Evolutionary conservation across 2,113 vertebrate species (phyloP).

Genomic region (Heliornis fulica): DNA sequence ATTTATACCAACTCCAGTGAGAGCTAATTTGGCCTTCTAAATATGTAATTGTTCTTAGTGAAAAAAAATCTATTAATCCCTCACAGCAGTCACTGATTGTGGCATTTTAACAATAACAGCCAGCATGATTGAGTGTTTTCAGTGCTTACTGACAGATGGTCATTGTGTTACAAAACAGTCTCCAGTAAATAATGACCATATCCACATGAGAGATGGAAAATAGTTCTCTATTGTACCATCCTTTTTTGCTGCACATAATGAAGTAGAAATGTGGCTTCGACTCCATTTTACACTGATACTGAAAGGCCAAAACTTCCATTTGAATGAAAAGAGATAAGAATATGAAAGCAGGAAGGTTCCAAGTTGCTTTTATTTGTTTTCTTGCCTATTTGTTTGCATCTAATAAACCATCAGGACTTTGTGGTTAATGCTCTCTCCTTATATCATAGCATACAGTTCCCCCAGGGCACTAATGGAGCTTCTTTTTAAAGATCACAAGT

Average conservation of each 20-base stretch:
- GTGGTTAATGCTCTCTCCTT: neutral
- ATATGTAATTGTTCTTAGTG: constrained; percentile 4
- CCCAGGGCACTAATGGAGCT: neutral
- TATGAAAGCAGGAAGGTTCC: neutral
- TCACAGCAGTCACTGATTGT: constrained; percentile 18
- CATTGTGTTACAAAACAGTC: constrained; percentile 47
- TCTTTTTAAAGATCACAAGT: neutral
- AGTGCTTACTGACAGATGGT: constrained; percentile 54
- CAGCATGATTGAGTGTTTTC: constrained; percentile 32
- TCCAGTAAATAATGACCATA: constrained; percentile 57
- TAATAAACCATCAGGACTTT: neutral
- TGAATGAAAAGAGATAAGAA: neutral
- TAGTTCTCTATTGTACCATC: neutral
- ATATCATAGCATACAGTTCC: neutral
- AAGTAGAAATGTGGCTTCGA: neutral
- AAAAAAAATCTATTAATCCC: constrained; percentile 7
- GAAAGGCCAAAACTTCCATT: neutral
- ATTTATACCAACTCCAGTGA: neutral
- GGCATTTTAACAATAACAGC: constrained; percentile 44
- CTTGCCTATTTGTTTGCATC: neutral
- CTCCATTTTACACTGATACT: neutral
- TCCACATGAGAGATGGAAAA: constrained; percentile 37
- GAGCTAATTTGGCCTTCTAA: constrained; percentile 8
- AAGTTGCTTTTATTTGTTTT: neutral
- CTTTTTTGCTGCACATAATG: neutral